These are phyloP conservation scores for Crepidodera aurea DNA, from an alignment of 2,888 invertebrate genomes.

Conservation along the genomic window DNA sequence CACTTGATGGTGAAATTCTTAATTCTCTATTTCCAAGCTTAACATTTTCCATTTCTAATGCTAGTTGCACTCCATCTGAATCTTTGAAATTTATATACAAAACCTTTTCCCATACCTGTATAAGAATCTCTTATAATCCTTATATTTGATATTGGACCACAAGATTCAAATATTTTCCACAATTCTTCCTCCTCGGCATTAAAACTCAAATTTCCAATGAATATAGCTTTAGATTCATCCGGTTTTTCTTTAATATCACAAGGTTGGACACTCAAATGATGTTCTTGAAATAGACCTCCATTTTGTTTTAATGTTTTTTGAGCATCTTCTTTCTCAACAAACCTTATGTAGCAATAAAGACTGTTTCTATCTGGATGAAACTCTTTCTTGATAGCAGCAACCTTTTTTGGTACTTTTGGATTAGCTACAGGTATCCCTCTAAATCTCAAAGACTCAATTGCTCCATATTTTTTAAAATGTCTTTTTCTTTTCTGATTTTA, in stretches of 20 bases:
- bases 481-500: constrained; percentile 65
- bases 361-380: constrained; percentile 73
- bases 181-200: constrained; percentile 73
- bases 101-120: constrained; percentile 78
- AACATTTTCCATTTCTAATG: constrained; percentile 70
- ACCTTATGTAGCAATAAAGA: constrained; percentile 71
- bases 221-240: constrained; percentile 72
- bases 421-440: constrained; percentile 72
- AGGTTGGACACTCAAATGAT: constrained; percentile 73
- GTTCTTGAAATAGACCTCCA: constrained; percentile 69
- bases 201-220: constrained; percentile 79
- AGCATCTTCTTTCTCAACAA: constrained; percentile 56
- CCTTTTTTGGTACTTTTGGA: constrained; percentile 69
- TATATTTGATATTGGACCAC: constrained; percentile 75
- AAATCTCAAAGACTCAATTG: constrained; percentile 72
- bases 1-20: constrained; percentile 65
- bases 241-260: constrained; percentile 62
- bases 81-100: constrained; percentile 80
- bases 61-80: constrained; percentile 71
- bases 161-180: constrained; percentile 72
- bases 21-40: constrained; percentile 68
- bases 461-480: constrained; percentile 73
- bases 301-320: constrained; percentile 71
- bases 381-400: constrained; percentile 72
- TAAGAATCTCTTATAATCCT: constrained; percentile 73